phyloP scores from a whole-genome alignment of 2,797 vertebrate genomes.

The Hephaestus fuliginosus region DNA sequence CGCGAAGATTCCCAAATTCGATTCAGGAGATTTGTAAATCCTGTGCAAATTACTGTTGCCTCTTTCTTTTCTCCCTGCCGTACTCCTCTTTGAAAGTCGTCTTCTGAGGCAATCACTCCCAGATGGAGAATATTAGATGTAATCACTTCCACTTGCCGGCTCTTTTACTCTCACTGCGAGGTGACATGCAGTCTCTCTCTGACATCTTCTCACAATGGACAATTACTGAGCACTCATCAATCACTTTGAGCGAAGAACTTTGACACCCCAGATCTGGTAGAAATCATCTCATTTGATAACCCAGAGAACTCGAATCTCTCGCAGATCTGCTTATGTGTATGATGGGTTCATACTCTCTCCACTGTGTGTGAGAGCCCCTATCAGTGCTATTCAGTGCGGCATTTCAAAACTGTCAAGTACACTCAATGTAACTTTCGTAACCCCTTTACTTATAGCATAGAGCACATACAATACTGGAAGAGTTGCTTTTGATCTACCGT shows the following conservation, averaged over 20 bases:
- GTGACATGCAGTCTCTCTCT: conserved; percentile 77
- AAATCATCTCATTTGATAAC: conserved; percentile 73
- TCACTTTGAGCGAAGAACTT: conserved; percentile 63
- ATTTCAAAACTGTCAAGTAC: conserved; percentile 51
- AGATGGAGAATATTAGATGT: conserved; percentile 88
- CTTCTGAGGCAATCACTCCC: conserved; percentile 85
- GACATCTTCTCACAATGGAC: conserved; percentile 79
- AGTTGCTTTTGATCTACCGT: conserved; percentile 58
- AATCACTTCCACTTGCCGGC: conserved; percentile 84
- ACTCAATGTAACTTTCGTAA: conserved; percentile 39
- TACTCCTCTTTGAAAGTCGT: conserved; percentile 83
- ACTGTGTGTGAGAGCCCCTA: conserved; percentile 12
- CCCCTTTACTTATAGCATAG: conserved; percentile 12
- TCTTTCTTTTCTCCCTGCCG: conserved; percentile 70
- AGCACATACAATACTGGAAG: conserved; percentile 28
- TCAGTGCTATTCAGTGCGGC: conserved; percentile 26
- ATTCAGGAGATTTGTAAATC: conserved; percentile 86
- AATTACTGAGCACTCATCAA: conserved; percentile 80
- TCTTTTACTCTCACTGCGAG: conserved; percentile 82
- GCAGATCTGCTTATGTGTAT: conserved; percentile 42
- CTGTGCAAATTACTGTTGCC: conserved; percentile 83
- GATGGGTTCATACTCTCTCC: conserved; percentile 34
- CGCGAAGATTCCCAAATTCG: conserved; percentile 78
- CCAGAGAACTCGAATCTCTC: conserved; percentile 15
- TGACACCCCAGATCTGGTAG: conserved; percentile 69